A percentile compares a stretch with the other conserved stretches of the same genome.
Evolutionary conservation across 2,113 vertebrate species (phyloP).

Genomic region (Sturnira hondurensis): DNA sequence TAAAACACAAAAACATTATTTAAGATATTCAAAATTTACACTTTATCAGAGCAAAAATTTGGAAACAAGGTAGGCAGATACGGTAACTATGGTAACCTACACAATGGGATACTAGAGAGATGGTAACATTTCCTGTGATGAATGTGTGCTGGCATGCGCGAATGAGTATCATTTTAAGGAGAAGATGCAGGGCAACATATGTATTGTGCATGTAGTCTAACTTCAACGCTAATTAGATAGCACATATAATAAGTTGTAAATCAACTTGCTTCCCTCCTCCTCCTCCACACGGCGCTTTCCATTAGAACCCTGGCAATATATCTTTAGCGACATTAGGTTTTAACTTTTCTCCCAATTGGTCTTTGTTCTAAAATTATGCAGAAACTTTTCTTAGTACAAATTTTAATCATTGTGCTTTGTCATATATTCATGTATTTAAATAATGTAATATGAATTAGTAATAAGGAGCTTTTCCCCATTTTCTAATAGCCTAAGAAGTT

Average conservation of each 20-base stretch:
- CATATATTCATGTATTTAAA: not conserved
- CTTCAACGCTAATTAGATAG: not conserved
- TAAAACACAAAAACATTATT: not conserved
- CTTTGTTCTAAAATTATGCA: not conserved
- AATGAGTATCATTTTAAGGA: not conserved
- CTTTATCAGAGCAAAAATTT: not conserved
- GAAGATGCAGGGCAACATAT: not conserved
- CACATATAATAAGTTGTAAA: not conserved
- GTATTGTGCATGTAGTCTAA: not conserved
- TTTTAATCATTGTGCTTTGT: not conserved
- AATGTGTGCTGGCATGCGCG: not conserved
- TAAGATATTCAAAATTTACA: not conserved
- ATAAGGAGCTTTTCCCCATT: slow-evolving; percentile 53
- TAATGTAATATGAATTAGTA: slow-evolving; percentile 72
- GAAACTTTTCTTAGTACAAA: not conserved
- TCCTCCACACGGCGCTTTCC: not conserved
- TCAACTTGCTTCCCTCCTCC: not conserved
- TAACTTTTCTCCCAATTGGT: not conserved
- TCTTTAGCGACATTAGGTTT: not conserved
- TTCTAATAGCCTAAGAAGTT: slow-evolving; percentile 57
- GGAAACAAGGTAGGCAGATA: not conserved
- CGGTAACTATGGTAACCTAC: not conserved
- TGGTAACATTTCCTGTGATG: not conserved
- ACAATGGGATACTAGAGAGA: not conserved
- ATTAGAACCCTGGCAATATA: not conserved